Percentiles rank a stretch among this genome's conserved stretches.
Evolutionary conservation across 2,113 vertebrate genomes (phyloP).

Genomic region (Hyperopisus bebe): DNA sequence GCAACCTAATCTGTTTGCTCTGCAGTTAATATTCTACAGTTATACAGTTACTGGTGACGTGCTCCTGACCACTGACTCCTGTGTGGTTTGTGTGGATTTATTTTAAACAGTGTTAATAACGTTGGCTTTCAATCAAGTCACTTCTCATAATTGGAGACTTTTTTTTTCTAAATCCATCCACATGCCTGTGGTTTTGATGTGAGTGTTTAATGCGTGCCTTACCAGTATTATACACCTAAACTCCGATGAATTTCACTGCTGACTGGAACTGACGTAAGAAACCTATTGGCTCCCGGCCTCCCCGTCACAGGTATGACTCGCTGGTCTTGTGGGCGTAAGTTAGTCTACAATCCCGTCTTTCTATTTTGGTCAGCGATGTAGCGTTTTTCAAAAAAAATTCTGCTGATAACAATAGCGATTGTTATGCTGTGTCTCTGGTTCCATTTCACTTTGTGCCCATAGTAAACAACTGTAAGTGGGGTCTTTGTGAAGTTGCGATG

Average conservation of each 20-base stretch:
- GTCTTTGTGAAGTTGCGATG: background rate
- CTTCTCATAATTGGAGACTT: background rate
- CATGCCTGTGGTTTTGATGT: background rate
- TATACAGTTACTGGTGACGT: constrained; percentile 1
- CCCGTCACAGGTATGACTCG: background rate
- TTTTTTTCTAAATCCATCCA: background rate
- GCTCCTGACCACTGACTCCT: background rate
- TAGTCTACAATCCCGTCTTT: background rate
- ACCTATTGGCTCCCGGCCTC: background rate
- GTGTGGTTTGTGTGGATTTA: background rate
- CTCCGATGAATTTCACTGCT: background rate
- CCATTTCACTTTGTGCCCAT: background rate
- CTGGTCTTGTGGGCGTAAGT: background rate
- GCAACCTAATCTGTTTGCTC: background rate
- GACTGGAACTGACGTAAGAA: background rate
- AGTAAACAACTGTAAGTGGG: background rate
- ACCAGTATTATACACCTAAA: background rate
- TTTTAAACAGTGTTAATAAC: constrained; percentile 1
- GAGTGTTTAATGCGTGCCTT: background rate
- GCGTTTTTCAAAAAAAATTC: background rate
- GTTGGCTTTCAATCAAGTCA: background rate
- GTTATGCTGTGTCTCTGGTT: background rate
- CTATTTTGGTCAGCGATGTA: background rate
- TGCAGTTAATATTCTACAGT: constrained; percentile 5
- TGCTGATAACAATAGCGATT: background rate